Percentiles rank a stretch among this genome's conserved stretches.
phyloP scores from a whole-genome alignment of 1,140 invertebrate genomes.

The Cherax quadricarinatus region DNA sequence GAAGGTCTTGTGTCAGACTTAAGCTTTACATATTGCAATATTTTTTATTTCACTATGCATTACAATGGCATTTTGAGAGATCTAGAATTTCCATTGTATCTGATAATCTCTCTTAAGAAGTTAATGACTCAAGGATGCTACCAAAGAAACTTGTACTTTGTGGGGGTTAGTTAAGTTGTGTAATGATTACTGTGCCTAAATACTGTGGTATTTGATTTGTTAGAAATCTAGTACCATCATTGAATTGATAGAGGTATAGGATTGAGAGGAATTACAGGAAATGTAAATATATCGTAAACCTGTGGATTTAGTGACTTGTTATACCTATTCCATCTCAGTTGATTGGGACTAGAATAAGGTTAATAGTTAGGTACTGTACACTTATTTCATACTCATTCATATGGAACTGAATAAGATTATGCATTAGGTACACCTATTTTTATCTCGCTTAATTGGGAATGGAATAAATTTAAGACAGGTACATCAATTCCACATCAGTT shows the following conservation, averaged over 20 bases:
- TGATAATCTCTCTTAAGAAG: constrained; percentile 9
- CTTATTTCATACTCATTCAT: too few relatives aligned
- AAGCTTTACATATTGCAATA: background rate
- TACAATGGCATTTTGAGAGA: background rate
- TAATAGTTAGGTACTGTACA: background rate
- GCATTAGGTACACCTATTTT: too few relatives aligned
- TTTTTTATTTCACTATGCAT: background rate
- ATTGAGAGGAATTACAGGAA: background rate
- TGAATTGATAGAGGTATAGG: background rate
- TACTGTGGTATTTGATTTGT: background rate
- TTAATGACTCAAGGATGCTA: constrained; percentile 38
- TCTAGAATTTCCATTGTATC: background rate
- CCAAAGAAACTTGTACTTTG: constrained; percentile 21
- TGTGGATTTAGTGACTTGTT: too few relatives aligned
- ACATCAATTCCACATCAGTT: too few relatives aligned
- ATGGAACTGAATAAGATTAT: too few relatives aligned
- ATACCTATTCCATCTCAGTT: too few relatives aligned
- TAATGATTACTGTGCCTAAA: background rate
- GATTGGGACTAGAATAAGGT: background rate
- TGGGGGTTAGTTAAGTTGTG: background rate
- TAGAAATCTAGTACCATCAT: background rate
- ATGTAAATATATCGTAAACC: background rate
- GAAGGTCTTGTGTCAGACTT: background rate
- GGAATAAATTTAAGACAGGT: too few relatives aligned
- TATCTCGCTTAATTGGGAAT: too few relatives aligned